phyloP scores from a whole-genome alignment of 2,113 vertebrate genomes.

The Microtus montanus region DNA sequence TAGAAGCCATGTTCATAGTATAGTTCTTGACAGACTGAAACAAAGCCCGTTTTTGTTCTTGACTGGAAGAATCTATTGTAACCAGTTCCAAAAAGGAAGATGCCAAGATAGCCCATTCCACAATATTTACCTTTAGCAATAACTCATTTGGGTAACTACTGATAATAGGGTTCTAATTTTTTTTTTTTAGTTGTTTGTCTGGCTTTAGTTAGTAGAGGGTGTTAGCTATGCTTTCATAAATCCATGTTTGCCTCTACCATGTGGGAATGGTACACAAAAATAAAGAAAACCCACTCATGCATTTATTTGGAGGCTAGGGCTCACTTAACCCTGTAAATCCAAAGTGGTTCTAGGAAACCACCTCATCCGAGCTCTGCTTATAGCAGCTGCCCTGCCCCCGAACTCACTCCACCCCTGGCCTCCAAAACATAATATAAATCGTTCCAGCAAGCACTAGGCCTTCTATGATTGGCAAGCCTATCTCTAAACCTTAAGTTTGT shows the following conservation, averaged over 20 bases:
- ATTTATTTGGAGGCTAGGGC: too few species aligned
- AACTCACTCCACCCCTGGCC: accelerated
- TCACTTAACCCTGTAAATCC: background rate
- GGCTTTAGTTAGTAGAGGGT: background rate
- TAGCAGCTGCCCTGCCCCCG: background rate
- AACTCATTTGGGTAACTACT: background rate
- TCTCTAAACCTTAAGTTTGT: background rate
- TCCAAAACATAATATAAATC: background rate
- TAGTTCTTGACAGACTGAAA: background rate
- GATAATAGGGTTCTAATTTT: background rate
- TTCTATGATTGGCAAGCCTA: background rate
- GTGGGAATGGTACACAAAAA: background rate
- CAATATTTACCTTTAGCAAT: background rate
- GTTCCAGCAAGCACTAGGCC: background rate
- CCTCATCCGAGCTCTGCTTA: background rate
- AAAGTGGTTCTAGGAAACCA: background rate
- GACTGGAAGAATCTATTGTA: background rate
- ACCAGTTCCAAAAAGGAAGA: background rate
- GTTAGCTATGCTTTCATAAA: background rate
- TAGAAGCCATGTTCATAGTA: background rate
- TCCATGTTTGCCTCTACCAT: background rate
- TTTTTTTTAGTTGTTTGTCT: background rate
- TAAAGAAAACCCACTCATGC: background rate
- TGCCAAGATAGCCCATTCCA: background rate
- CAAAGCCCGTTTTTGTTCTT: background rate